phyloP scores from a whole-genome alignment of 2,113 vertebrate genomes.

The Nycticebus coucang region DNA sequence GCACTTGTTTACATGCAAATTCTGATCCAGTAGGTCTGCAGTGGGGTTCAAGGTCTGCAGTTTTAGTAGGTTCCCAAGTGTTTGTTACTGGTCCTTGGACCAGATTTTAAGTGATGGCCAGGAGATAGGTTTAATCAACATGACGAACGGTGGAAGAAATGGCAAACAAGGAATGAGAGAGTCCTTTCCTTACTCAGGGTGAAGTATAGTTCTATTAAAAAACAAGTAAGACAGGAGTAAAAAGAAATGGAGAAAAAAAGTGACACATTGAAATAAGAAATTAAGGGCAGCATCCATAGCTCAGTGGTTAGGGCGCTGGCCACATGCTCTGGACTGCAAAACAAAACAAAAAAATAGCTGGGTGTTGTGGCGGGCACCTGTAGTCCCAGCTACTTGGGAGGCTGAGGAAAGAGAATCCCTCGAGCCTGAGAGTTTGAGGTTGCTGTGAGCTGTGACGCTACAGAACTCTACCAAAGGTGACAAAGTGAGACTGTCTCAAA shows the following conservation, averaged over 20 bases:
- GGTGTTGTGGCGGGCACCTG: no score
- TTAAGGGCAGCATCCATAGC: background rate
- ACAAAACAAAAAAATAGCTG: no score
- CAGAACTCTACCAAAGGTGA: no score
- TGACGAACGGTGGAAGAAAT: background rate
- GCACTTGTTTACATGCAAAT: background rate
- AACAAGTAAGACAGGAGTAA: background rate
- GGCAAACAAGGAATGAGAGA: background rate
- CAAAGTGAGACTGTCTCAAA: no score
- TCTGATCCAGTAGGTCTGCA: background rate
- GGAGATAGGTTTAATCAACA: background rate
- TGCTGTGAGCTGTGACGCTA: no score
- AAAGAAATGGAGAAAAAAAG: background rate
- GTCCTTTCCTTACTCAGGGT: background rate
- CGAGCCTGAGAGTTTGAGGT: no score
- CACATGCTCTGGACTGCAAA: no score
- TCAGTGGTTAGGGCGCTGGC: no score
- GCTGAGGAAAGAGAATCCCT: no score
- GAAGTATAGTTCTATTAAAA: background rate
- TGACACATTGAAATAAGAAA: background rate
- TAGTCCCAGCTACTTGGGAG: no score
- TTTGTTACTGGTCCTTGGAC: background rate
- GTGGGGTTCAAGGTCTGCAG: background rate
- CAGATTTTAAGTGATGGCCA: slow-evolving; percentile 45
- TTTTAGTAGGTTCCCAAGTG: background rate